Base-by-base conservation (phyloP, 1,140 invertebrate species). In the Cydia amplana region DNA sequence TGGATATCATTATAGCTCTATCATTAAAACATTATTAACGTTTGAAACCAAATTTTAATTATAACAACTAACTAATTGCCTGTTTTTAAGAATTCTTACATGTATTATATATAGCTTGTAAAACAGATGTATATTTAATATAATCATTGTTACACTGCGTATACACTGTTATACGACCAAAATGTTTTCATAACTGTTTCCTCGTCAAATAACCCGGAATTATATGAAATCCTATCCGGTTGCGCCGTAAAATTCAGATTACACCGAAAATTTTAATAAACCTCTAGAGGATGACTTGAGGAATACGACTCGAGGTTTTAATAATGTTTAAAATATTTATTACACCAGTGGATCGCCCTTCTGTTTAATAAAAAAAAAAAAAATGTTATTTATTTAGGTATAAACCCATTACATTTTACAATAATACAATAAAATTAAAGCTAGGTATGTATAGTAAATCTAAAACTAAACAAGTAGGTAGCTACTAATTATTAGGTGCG, bases 181-280 rank as follows among this genome's bases (percentile, higher is more conserved):
- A 80, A 79, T 76, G 74, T 75, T 80, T 80, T 77, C 73, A 63
- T 78, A 77, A 77, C 77, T 70, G 77, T 79, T 73, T 79, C 76
- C 55, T 70, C 75, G 67, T 79, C 75, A 81, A 77, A 80, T 80
- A 64, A 67, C 74, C 46, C 63, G 72, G 76, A 79, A 82, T 82
- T 81, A 81, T 79, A 80, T 75, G 77, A 79, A 77, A 76, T 76
- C 78, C 65, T 80, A 80, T 79, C 74, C 75, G 36, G 63, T 49
- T 20, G 32, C 55, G 77, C 78, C 81, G 80, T 84, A 84, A 84
- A 82, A 79, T 74, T 78, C 75, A 85, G 78, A 85, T 82, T 80
- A 78, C 79, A 77, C 55, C 75, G 79, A 79, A 78, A 85, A 82
- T 83, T 83, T 85, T 85, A 83, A 85, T 85, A 82, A 82, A 81